Base-by-base conservation (phyloP, 64 coral and sea anemone species). In the Montipora sp. region DNA sequence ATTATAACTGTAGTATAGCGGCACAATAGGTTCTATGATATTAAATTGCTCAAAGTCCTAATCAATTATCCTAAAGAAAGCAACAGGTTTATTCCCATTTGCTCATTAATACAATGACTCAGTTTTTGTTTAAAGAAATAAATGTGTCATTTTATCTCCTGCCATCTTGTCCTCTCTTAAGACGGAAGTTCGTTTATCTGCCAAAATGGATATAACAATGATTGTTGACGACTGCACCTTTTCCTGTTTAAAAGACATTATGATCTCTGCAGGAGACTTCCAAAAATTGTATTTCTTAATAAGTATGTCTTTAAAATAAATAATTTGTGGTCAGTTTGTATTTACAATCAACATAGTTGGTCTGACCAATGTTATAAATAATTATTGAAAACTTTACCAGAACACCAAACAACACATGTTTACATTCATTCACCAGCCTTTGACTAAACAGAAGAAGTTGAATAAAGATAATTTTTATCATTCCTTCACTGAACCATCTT, bases 161-260 rank as follows among this genome's bases (percentile, higher is more conserved):
- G 61, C 67, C 82, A 70, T 71, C 81, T 83, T 59, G 7, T 59
- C 3, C 13, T 68, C 13, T 13, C 53, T 47, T 10, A 15, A 63
- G 36, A 66, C 44, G 65, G 82, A 70, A 84, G 47, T 68, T 49
- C 18, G 18, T 36, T 8, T 47, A 43, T 7, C 19, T 15, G 44
- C 59, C 65, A 71, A 23, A 15, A 9, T 71, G 20, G 68, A 71
- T 4, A 49, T 36, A 36, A 36, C 1, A 36, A 36, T 36, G 36
- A 36, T 36, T 84, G 47, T 21, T 50, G 65, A n/a, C 19, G 65
- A n/a, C 19, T 46, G 49, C 82, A 67, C 43, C 82, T 71, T 84
- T 83, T 84, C 82, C 82, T 84, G 82, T 84, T 67, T 84, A 78
- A 70, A 8, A 49, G 45, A 45, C 0, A 44, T 21, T 70, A 49